Evolutionary conservation across 1,140 invertebrate species (phyloP).

Genomic region (Anastrepha ludens): DNA sequence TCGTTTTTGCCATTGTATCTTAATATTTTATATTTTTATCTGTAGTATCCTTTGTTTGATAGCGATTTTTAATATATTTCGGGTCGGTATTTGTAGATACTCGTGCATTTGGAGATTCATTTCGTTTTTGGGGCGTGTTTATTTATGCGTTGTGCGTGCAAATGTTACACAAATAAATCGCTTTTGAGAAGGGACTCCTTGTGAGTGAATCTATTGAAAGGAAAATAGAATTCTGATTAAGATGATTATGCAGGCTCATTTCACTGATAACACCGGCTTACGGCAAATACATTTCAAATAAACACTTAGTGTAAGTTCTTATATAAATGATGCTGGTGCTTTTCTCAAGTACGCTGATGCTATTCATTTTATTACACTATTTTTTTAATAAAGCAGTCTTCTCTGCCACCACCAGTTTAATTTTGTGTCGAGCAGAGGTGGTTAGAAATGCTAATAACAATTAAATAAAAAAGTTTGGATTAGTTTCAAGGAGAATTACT

Average conservation of each 20-base stretch:
- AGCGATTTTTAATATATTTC: conserved; percentile 32
- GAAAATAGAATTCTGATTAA: background rate
- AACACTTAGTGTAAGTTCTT: too few relatives aligned
- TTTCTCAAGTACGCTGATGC: too few relatives aligned
- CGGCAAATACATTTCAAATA: background rate
- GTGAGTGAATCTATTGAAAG: background rate
- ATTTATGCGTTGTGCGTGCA: conserved; percentile 50
- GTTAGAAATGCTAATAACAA: too few relatives aligned
- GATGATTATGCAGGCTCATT: conserved; percentile 27
- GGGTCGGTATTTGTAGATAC: conserved; percentile 29
- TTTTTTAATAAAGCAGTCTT: too few relatives aligned
- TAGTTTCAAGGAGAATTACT: too few relatives aligned
- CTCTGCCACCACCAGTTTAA: too few relatives aligned
- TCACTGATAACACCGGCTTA: background rate
- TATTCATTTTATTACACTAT: too few relatives aligned
- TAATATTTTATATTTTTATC: conserved; percentile 48
- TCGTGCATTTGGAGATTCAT: background rate
- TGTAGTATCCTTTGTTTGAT: conserved; percentile 28
- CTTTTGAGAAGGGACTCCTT: background rate
- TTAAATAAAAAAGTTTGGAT: too few relatives aligned
- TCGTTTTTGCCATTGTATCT: conserved; percentile 22
- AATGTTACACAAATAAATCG: conserved; percentile 25
- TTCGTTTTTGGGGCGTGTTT: conserved; percentile 21
- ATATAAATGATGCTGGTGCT: too few relatives aligned
- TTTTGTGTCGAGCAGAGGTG: too few relatives aligned